Evolutionary conservation across 2,888 invertebrate species (phyloP), one percentile per base, ranked within the genome.

Genomic region (Spatulosminthurus flaviceps): DNA sequence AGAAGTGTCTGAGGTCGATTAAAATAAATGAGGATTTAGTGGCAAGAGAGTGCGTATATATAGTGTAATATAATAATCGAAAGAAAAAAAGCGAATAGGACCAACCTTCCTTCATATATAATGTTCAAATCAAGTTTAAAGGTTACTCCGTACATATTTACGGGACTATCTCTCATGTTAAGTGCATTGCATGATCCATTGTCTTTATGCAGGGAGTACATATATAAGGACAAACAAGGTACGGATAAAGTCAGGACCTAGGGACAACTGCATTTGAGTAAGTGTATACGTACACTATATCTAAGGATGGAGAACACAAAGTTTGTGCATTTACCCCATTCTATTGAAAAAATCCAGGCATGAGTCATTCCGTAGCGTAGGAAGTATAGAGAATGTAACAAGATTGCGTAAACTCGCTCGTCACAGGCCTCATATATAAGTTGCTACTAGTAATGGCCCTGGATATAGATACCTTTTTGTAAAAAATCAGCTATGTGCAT

Each of bases 21-120:
- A 76, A 76, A 76, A 67, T 76, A 76, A 76, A 76, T 76, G 76
- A 76, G 76, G 69, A 76, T 76, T 69, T 76, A 69, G 75, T 75
- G 41, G 64, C n/a, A 75, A 26, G 64, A 34, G 51, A 51, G 51
- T 51, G 51, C 16, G 51, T 51, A n/a, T n/a, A n/a, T n/a, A n/a
- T n/a, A n/a, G 9, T 51, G 51, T 51, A 51, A 51, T 51, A n/a
- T n/a, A 51, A 51, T 51, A 51, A 51, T 16, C 16, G 51, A n/a
- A 51, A 19, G 51, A 16, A 51, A 51, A 51, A 51, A 51, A 51
- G 51, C 1, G n/a, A 13, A 51, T n/a, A 51, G 51, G 51, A n/a
- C 16, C 51, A 5, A 41, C 7, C 41, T 41, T 13, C 13, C 41
- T 41, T 13, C 13, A 41, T 41, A 41, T 13, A 41, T 13, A 41